These are phyloP conservation scores for Nothobranchius furzeri DNA, from an alignment of 2,113 vertebrate species.

Conservation along the genomic window DNA sequence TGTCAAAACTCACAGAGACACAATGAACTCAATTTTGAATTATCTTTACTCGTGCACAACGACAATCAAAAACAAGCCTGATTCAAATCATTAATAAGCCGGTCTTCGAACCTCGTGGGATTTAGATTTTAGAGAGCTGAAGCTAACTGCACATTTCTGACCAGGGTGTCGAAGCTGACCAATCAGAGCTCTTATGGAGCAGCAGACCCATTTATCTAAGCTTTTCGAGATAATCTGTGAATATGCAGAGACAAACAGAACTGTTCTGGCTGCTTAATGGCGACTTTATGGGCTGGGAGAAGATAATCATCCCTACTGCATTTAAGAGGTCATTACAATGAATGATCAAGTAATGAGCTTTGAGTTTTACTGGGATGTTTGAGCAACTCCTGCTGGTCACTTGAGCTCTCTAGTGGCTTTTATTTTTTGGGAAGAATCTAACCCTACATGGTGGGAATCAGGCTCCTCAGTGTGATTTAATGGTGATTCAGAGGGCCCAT, in stretches of 20 bases:
- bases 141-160: no score
- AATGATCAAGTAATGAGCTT: background rate
- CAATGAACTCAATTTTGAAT: background rate
- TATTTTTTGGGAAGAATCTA: background rate
- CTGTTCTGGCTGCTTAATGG: background rate
- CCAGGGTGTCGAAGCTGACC: no score
- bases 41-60: background rate
- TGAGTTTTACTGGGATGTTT: background rate
- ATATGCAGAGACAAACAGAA: no score
- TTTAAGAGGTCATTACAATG: background rate
- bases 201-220: no score
- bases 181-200: no score
- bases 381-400: background rate
- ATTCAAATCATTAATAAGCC: no score
- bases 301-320: background rate
- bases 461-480: no score
- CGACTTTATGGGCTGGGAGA: background rate
- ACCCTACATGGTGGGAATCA: no score
- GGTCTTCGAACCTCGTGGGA: no score
- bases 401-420: background rate
- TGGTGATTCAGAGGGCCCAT: no score
- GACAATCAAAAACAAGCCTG: slow-evolving; percentile 14
- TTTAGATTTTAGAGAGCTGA: no score
- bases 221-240: no score
- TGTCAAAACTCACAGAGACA: slow-evolving; percentile 18